These are phyloP conservation scores for Scrobipalpa costella DNA, from an alignment of 2,888 invertebrate genomes.

Conservation along the genomic window DNA sequence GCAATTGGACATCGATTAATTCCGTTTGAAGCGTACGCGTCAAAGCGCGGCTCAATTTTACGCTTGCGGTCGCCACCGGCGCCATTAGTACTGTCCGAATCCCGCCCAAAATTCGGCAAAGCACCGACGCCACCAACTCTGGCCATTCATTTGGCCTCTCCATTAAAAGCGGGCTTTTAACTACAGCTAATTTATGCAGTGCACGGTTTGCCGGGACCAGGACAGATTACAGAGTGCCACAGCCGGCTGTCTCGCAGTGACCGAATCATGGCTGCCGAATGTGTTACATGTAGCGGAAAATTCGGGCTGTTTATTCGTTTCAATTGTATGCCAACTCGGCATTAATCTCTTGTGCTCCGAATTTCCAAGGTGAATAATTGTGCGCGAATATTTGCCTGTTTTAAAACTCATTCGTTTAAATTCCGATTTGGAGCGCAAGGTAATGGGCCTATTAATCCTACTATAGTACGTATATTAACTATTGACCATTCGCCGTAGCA, in stretches of 20 bases:
- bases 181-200: constrained; percentile 76
- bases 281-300: constrained; percentile 57
- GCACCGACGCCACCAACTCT: constrained; percentile 39
- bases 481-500: no score
- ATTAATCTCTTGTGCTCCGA: constrained; percentile 21
- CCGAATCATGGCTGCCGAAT: constrained; percentile 59
- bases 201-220: constrained; percentile 59
- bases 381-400: neutral
- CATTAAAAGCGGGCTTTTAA: constrained; percentile 78
- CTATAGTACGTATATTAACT: no score
- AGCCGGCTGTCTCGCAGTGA: constrained; percentile 47
- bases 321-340: constrained; percentile 36
- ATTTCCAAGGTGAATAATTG: neutral
- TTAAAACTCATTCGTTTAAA: neutral
- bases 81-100: constrained; percentile 47
- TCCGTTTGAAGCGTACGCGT: constrained; percentile 43
- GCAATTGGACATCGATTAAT: constrained; percentile 45
- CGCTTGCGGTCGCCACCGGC: constrained; percentile 53
- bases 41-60: constrained; percentile 57
- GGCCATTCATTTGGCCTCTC: constrained; percentile 74
- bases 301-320: constrained; percentile 57
- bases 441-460: neutral
- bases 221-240: constrained; percentile 75
- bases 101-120: constrained; percentile 30
- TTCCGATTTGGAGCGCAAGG: neutral